These are phyloP conservation scores for Pavo muticus DNA, from an alignment of 2,113 vertebrate genomes.

Conservation along the genomic window DNA sequence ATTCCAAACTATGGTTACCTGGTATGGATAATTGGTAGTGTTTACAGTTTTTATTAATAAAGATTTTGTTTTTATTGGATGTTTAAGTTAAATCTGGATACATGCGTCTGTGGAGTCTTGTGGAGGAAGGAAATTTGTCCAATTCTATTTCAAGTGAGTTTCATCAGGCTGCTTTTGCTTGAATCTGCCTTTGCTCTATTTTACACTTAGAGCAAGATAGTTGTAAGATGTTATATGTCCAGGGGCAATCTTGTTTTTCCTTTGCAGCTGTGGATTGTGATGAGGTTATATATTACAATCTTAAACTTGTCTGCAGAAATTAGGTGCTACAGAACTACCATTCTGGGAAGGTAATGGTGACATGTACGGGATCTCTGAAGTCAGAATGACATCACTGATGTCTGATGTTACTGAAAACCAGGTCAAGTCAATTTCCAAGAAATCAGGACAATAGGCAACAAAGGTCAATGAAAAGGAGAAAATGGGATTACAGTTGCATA, in stretches of 20 bases:
- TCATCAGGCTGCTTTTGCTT: background rate
- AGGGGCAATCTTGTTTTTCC: background rate
- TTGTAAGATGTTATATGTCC: background rate
- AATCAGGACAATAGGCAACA: background rate
- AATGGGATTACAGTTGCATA: background rate
- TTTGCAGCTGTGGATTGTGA: background rate
- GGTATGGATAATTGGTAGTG: background rate
- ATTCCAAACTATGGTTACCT: background rate
- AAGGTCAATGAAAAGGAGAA: background rate
- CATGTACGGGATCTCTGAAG: background rate
- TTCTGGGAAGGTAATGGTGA: background rate
- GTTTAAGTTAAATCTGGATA: background rate
- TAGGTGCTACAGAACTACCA: background rate
- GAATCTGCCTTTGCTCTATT: background rate
- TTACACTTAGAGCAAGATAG: background rate
- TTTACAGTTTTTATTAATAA: background rate
- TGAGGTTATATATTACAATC: background rate
- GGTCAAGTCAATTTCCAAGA: background rate
- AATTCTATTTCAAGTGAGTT: background rate
- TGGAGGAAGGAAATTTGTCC: background rate
- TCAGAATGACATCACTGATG: background rate
- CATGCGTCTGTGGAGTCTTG: fast-evolving
- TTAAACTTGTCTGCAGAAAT: background rate
- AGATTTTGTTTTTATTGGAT: background rate
- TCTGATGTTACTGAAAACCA: background rate